Evolutionary conservation across 2,888 invertebrate genomes (phyloP).

Genomic region (Tinea pellionella): DNA sequence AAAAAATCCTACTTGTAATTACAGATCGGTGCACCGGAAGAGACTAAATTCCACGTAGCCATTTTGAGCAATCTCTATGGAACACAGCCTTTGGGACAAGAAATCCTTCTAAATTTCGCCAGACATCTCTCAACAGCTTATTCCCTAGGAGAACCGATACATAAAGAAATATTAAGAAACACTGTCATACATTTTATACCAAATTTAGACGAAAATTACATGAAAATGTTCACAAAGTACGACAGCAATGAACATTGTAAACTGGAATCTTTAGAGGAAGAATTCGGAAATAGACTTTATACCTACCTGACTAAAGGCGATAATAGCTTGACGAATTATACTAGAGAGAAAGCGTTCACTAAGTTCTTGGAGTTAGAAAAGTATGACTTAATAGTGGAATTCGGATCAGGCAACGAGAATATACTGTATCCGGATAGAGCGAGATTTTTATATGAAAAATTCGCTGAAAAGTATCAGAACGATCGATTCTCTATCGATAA

Average conservation of each 20-base stretch:
- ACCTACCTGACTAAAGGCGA: slow-evolving; percentile 45
- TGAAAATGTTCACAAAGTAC: slow-evolving; percentile 37
- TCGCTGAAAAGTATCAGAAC: slow-evolving; percentile 54
- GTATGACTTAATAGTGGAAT: slow-evolving; percentile 78
- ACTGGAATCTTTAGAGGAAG: slow-evolving; percentile 50
- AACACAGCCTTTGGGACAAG: slow-evolving; percentile 86
- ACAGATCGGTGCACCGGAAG: slow-evolving; percentile 82
- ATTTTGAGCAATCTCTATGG: slow-evolving; percentile 87
- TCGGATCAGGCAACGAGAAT: slow-evolving; percentile 79
- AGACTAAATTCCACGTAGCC: slow-evolving; percentile 84
- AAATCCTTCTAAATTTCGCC: slow-evolving; percentile 83
- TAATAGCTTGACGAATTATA: slow-evolving; percentile 52
- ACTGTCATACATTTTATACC: slow-evolving; percentile 86
- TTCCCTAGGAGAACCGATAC: slow-evolving; percentile 73
- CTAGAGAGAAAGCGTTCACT: slow-evolving; percentile 72
- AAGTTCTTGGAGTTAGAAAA: slow-evolving; percentile 73
- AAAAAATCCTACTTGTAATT: slow-evolving; percentile 16
- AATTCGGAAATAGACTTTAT: slow-evolving; percentile 76
- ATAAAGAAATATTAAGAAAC: slow-evolving; percentile 74
- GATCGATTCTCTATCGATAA: slow-evolving; percentile 41
- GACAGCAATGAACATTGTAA: slow-evolving; percentile 42
- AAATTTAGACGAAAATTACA: slow-evolving; percentile 43
- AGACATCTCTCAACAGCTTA: slow-evolving; percentile 83
- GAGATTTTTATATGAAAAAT: slow-evolving; percentile 54
- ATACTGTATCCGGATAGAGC: slow-evolving; percentile 62